Percentiles rank a stretch among this genome's conserved stretches.
Evolutionary conservation across 1,140 invertebrate species (phyloP).

Genomic region (Trinorchestia longiramus): DNA sequence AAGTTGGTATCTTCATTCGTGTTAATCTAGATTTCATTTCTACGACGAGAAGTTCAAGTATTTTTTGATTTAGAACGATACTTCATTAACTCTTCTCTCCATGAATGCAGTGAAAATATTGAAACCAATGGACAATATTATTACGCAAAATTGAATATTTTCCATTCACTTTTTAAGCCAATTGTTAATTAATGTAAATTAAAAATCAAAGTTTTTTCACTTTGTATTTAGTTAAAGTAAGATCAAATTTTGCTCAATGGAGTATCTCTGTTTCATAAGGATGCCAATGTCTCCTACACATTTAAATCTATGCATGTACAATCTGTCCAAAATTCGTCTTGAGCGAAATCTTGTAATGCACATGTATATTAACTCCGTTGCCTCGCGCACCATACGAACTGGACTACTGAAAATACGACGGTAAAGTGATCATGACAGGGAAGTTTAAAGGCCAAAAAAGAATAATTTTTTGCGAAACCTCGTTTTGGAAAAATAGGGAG

Average conservation of each 20-base stretch:
- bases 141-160: too few species aligned
- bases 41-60: background rate
- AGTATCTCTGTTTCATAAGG: too few species aligned
- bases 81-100: background rate
- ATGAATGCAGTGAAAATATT: background rate
- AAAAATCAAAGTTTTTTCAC: too few species aligned
- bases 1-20: background rate
- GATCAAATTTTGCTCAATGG: too few species aligned
- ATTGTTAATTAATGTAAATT: too few species aligned
- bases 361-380: background rate
- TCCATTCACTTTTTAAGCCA: too few species aligned
- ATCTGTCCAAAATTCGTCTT: too few species aligned
- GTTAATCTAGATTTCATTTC: background rate
- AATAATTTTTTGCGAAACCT: too few species aligned
- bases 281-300: too few species aligned
- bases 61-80: background rate
- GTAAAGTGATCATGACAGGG: background rate
- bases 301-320: too few species aligned
- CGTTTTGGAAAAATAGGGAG: background rate
- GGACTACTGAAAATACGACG: background rate
- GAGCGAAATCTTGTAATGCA: background rate
- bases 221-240: too few species aligned
- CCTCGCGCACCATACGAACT: background rate
- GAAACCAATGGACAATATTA: too few species aligned
- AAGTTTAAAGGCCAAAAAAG: background rate